phyloP scores from a whole-genome alignment of 2,113 vertebrate genomes.

The Rattus rattus region DNA sequence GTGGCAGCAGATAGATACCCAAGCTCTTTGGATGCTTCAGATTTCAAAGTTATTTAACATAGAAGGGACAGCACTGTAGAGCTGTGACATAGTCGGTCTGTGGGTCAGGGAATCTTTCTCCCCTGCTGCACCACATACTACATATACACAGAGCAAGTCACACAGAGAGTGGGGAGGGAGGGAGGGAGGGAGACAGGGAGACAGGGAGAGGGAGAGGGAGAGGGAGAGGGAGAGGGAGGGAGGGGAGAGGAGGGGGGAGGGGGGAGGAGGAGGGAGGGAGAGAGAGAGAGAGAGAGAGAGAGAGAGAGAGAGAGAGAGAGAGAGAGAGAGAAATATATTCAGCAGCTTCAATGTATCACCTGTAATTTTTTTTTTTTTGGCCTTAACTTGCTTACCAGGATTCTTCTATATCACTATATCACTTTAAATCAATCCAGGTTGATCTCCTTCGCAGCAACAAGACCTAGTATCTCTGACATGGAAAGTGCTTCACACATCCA shows the following conservation, averaged over 20 bases:
- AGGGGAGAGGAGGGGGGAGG: neutral
- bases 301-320: neutral
- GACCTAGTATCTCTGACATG: neutral
- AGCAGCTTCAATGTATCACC: neutral
- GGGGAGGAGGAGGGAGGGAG: neutral
- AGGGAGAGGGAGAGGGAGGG: neutral
- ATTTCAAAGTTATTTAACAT: neutral
- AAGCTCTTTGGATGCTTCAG: neutral
- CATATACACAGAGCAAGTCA: neutral
- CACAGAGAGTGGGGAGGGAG: neutral
- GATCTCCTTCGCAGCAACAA: slow-evolving; percentile 30
- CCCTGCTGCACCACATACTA: neutral
- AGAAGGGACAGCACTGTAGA: neutral
- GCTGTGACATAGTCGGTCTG: neutral
- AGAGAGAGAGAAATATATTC: neutral
- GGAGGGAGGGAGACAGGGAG: no score
- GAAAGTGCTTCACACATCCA: neutral
- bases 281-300: neutral
- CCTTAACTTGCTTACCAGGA: slow-evolving; percentile 48
- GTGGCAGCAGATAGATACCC: neutral
- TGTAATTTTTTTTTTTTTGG: neutral
- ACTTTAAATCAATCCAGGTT: slow-evolving; percentile 24
- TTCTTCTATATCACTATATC: slow-evolving; percentile 34
- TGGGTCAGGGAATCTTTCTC: neutral
- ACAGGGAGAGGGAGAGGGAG: no score